Evolutionary conservation across 2,888 invertebrate species (phyloP).

Genomic region (Nysson spinosus): DNA sequence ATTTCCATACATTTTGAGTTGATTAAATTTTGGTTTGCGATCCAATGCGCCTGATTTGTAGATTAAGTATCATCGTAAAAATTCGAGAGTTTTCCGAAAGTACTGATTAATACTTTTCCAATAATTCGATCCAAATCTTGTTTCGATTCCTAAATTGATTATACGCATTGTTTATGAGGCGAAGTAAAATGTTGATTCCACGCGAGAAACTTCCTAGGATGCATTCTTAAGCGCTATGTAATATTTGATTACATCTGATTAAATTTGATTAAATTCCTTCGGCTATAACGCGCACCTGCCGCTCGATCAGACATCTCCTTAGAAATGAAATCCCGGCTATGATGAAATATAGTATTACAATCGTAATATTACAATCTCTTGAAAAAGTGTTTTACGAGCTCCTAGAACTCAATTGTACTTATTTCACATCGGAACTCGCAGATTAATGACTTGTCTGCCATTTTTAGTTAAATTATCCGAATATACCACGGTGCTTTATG

Average conservation of each 20-base stretch:
- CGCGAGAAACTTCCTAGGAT: background rate
- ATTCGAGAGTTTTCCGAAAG: slow-evolving; percentile 3
- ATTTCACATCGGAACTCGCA: no score
- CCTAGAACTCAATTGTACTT: no score
- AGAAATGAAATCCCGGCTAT: slow-evolving; percentile 20
- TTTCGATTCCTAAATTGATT: background rate
- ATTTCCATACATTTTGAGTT: slow-evolving; percentile 15
- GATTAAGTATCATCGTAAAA: slow-evolving; percentile 30
- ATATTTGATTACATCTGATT: slow-evolving; percentile 13
- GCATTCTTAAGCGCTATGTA: slow-evolving; percentile 5
- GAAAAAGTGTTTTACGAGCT: no score
- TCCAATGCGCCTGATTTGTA: slow-evolving; percentile 39
- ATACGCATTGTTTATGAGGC: background rate
- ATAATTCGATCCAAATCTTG: slow-evolving; percentile 11
- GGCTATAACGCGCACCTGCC: slow-evolving; percentile 14
- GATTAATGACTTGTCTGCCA: no score
- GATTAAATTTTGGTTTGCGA: slow-evolving; percentile 50
- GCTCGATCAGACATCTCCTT: slow-evolving; percentile 25
- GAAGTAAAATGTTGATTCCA: background rate
- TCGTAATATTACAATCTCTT: no score
- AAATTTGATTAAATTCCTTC: slow-evolving; percentile 31
- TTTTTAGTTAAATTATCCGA: no score
- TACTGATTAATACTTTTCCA: slow-evolving; percentile 17
- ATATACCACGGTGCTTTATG: no score
- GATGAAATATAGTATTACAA: background rate